Conservation (phyloP, 2,113 vertebrate species). For the Paracanthobrama guichenoti region DNA sequence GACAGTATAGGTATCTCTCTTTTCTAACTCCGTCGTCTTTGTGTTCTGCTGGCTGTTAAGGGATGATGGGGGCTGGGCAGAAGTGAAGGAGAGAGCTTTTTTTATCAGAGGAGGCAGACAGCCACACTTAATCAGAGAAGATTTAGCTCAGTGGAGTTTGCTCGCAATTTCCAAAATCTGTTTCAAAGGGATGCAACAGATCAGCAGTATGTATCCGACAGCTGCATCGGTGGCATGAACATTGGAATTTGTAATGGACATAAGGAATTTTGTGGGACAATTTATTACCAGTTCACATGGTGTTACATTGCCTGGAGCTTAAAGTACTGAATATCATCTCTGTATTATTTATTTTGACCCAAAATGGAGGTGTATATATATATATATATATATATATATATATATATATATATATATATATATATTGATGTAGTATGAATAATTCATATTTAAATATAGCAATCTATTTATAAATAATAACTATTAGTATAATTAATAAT, state of each 20-base stretch:
- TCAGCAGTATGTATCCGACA: slow-evolving; percentile 63
- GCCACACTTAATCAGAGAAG: slow-evolving; percentile 47
- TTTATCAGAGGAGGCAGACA: slow-evolving; percentile 49
- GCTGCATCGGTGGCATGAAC: slow-evolving; percentile 64
- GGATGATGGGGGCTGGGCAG: slow-evolving; percentile 39
- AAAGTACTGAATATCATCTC: background rate
- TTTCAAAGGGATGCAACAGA: slow-evolving; percentile 63
- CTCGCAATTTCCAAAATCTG: slow-evolving; percentile 57
- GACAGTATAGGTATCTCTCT: slow-evolving; percentile 16
- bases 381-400: no score
- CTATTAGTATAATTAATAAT: background rate
- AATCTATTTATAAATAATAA: background rate
- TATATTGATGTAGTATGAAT: no score
- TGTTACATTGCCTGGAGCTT: background rate
- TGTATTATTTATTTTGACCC: background rate
- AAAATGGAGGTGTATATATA: background rate
- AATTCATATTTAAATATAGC: no score
- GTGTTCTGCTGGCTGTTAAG: background rate
- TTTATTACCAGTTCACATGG: slow-evolving; percentile 15
- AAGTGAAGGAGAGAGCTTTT: slow-evolving; percentile 29
- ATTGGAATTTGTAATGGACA: slow-evolving; percentile 61
- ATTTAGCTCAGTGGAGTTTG: slow-evolving; percentile 60
- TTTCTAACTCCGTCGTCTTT: slow-evolving; percentile 4
- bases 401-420: no score
- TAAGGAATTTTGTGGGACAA: slow-evolving; percentile 37